Evolutionary conservation across 1,140 invertebrate species (phyloP).

Genomic region (Battus philenor): DNA sequence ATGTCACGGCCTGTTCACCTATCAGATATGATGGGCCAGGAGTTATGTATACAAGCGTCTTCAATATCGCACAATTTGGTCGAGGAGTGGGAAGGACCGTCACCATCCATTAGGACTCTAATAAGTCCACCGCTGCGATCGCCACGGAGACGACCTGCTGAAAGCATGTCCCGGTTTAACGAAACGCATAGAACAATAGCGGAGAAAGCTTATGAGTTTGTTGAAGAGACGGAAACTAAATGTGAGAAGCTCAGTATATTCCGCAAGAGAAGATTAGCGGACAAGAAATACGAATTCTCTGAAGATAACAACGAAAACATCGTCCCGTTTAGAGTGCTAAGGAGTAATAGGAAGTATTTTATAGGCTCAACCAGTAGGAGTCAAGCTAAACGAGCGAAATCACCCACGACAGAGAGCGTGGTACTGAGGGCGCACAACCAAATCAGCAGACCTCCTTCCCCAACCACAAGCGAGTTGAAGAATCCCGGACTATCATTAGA

Average conservation of each 20-base stretch:
- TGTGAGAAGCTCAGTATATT: constrained; percentile 89
- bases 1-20: constrained; percentile 62
- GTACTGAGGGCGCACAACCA: constrained; percentile 68
- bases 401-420: constrained; percentile 61
- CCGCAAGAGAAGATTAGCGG: constrained; percentile 87
- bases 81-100: constrained; percentile 72
- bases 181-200: constrained; percentile 78
- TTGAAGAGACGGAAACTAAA: constrained; percentile 85
- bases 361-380: constrained; percentile 59
- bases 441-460: constrained; percentile 55
- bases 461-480: constrained; percentile 52
- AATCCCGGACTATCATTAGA: constrained; percentile 37
- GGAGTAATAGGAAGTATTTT: constrained; percentile 73
- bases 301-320: constrained; percentile 92
- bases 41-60: constrained; percentile 70
- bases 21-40: constrained; percentile 68
- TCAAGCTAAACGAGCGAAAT: constrained; percentile 50
- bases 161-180: constrained; percentile 72
- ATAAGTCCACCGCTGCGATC: constrained; percentile 70
- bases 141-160: constrained; percentile 62
- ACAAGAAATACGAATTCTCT: constrained; percentile 94
- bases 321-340: constrained; percentile 81
- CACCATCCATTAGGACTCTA: constrained; percentile 67
- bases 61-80: constrained; percentile 68
- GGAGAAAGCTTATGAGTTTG: constrained; percentile 90